Percentiles rank a stretch among this genome's conserved stretches.
These are phyloP conservation scores for Paraplagusia blochii DNA, from an alignment of 2,113 vertebrate genomes.

Conservation along the genomic window DNA sequence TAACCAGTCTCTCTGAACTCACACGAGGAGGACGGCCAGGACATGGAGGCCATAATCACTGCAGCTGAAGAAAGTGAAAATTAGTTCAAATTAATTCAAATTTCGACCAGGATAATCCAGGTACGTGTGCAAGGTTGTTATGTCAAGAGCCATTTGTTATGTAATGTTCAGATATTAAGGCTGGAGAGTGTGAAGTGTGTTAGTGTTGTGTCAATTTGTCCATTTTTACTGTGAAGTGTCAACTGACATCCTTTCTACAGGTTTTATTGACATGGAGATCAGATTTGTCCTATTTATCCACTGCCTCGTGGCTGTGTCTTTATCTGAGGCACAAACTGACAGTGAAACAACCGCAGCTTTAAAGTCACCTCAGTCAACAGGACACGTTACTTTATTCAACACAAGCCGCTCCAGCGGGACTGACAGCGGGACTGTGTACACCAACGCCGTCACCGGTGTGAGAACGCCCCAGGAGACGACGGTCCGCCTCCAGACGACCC, in stretches of 20 bases:
- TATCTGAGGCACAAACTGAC: conserved; percentile 17
- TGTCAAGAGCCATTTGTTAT: background rate
- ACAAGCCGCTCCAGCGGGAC: conserved; percentile 4
- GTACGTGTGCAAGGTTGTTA: conserved; percentile 42
- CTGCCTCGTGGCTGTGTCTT: conserved; percentile 36
- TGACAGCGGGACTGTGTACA: conserved; percentile 3
- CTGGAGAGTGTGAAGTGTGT: background rate
- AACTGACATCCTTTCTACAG: too few species aligned
- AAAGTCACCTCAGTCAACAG: conserved; percentile 4
- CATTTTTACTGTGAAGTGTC: too few species aligned
- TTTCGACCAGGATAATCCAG: background rate
- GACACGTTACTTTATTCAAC: conserved; percentile 5
- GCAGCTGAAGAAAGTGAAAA: conserved; percentile 16
- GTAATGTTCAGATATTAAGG: background rate
- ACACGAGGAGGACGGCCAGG: conserved; percentile 40
- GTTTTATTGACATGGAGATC: conserved; percentile 44
- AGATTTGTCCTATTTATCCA: background rate
- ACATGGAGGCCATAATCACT: conserved; percentile 21
- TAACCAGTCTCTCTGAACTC: conserved; percentile 42
- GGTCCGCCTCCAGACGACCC: conserved; percentile 2
- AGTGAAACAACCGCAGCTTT: background rate
- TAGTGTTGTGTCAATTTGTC: too few species aligned
- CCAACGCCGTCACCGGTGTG: conserved; percentile 5
- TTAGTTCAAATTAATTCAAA: conserved; percentile 30
- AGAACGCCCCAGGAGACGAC: conserved; percentile 26